These are phyloP conservation scores for Psilanteris sp. DNA, from an alignment of 1,140 invertebrate genomes.

Conservation along the genomic window DNA sequence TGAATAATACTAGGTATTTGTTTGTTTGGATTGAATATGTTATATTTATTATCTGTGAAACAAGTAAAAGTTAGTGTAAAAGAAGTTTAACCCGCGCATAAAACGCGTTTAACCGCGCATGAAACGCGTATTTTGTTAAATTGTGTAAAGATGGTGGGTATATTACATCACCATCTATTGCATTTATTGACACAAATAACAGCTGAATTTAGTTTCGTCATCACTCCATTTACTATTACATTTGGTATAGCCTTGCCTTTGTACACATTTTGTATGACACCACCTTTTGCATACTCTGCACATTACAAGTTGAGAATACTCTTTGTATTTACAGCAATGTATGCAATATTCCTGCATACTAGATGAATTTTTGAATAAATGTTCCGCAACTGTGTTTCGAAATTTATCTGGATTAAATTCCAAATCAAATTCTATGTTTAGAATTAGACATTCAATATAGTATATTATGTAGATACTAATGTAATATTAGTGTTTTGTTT, in stretches of 20 bases:
- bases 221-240: background rate
- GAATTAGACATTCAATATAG: conserved; percentile 11
- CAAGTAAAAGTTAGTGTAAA: too few species aligned
- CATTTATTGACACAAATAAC: too few species aligned
- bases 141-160: too few species aligned
- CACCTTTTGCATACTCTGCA: conserved; percentile 19
- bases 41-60: too few species aligned
- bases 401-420: conserved; percentile 16
- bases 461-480: conserved; percentile 15
- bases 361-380: conserved; percentile 5
- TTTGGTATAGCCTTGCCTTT: background rate
- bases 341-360: conserved; percentile 26
- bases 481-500: too few species aligned
- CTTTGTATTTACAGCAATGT: conserved; percentile 22
- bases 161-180: too few species aligned
- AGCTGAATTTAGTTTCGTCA: conserved; percentile 2
- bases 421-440: conserved; percentile 2
- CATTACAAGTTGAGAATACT: conserved; percentile 4
- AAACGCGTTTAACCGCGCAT: too few species aligned
- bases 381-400: background rate
- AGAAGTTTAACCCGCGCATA: too few species aligned
- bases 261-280: conserved; percentile 7
- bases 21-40: too few species aligned
- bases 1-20: too few species aligned
- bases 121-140: too few species aligned